Percentiles rank a stretch among this genome's conserved stretches.
Evolutionary conservation across 2,888 invertebrate species (phyloP).

Genomic region (Petrolisthes manimaculis): DNA sequence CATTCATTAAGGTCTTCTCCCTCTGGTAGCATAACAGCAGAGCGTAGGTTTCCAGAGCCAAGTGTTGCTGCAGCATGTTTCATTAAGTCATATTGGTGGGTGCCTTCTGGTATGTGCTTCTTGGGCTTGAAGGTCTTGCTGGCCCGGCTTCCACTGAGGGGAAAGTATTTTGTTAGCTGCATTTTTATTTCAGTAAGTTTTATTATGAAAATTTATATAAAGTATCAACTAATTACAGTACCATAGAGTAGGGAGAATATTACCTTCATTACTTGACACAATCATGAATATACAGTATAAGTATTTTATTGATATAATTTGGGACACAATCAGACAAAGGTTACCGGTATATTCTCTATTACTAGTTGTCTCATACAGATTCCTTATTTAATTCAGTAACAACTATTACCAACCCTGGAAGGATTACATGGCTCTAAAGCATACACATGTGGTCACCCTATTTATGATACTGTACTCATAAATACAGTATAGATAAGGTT

Average conservation of each 20-base stretch:
- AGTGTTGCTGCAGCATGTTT: conserved; percentile 98
- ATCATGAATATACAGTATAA: no score
- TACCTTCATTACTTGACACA: no score
- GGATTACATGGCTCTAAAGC: no score
- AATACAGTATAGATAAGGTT: no score
- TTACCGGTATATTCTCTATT: no score
- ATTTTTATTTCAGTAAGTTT: background rate
- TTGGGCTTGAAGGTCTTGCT: conserved; percentile 99
- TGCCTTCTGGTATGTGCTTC: conserved; percentile 98
- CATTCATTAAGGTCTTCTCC: conserved; percentile 99
- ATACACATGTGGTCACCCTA: no score
- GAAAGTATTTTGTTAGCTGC: background rate
- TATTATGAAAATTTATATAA: conserved; percentile 3
- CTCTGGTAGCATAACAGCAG: conserved; percentile 96
- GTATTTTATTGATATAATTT: no score
- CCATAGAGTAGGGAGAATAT: background rate
- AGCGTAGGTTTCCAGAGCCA: conserved; percentile 87
- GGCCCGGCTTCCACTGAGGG: conserved; percentile 80
- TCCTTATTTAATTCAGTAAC: no score
- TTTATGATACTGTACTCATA: no score
- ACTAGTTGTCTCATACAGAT: no score
- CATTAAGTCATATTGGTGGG: conserved; percentile 99
- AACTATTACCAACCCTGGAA: no score
- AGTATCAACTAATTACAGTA: background rate
- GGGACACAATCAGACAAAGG: no score